Evolutionary conservation across 2,888 invertebrate species (phyloP), one percentile per base, ranked within the genome.

Genomic region (Dasysyrphus albostriatus): DNA sequence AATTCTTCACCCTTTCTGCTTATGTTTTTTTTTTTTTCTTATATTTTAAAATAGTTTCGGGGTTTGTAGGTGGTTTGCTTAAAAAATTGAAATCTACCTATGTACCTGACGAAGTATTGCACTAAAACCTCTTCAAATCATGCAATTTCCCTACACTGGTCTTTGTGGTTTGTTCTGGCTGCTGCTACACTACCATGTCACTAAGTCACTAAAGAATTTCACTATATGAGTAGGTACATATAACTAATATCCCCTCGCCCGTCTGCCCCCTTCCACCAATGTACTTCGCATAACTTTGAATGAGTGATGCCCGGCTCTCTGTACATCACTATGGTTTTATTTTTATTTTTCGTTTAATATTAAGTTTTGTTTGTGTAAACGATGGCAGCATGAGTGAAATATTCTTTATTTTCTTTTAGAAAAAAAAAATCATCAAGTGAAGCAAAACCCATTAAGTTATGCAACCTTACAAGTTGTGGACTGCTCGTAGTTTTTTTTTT

Each of bases 391-490:
- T 72, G 61, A 56, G 67, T 67, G 73, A 29, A 77, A 78, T 74
- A 78, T 77, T 67, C 39, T 32, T 67, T 67, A 76, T 76, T 63
- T 61, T 51, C n/a, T 29, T 32, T 63, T n/a, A 42, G 5, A 14
- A 70, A 69, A 49, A 69, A 69, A 37, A 69, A 56, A 7, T 24
- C 9, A 73, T 59, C n/a, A 67, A 72, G 67, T 51, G n/a, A 79
- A 76, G 83, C 65, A 84, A 84, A 80, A 76, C 76, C 84, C 76
- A 84, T 85, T 81, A 80, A 81, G 84, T 81, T 85, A 85, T 85
- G 84, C 76, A 85, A 85, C 81, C 76, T 76, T 85, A 72, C 42
- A 65, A 69, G 49, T 42, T 47, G 32, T 61, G 73, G 44, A 51
- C 3, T 65, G 72, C 19, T 39, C 14, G 65, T 74, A 59, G 32